phyloP scores from a whole-genome alignment of 2,888 invertebrate species.

The Drosophila mettleri region DNA sequence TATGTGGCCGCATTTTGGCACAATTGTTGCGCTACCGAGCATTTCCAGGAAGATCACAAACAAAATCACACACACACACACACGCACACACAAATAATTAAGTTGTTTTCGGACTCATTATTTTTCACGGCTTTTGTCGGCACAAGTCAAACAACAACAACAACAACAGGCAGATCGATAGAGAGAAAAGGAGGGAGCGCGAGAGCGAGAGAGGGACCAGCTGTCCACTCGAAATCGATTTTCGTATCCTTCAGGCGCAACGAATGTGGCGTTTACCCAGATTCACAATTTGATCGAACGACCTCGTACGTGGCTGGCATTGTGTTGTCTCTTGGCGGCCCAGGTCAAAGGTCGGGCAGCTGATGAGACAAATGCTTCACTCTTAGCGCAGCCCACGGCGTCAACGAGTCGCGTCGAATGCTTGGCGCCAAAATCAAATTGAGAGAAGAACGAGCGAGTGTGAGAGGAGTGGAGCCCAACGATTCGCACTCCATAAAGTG shows the following conservation, averaged over 20 bases:
- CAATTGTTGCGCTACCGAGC: slow-evolving; percentile 71
- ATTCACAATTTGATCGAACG: slow-evolving; percentile 56
- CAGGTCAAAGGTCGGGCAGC: slow-evolving; percentile 71
- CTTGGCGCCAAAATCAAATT: slow-evolving; percentile 69
- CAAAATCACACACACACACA: slow-evolving; percentile 16
- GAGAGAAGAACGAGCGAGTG: background rate
- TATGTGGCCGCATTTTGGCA: slow-evolving; percentile 72
- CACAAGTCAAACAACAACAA: slow-evolving; percentile 73
- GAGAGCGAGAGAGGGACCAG: slow-evolving; percentile 24
- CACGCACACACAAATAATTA: slow-evolving; percentile 69
- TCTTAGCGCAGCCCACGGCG: slow-evolving; percentile 39
- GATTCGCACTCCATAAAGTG: slow-evolving; percentile 81
- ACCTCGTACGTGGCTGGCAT: slow-evolving; percentile 61
- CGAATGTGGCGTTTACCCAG: slow-evolving; percentile 65
- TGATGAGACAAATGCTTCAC: slow-evolving; percentile 36
- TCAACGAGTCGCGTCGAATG: slow-evolving; percentile 61
- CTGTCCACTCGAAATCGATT: slow-evolving; percentile 72
- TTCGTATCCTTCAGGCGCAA: slow-evolving; percentile 61
- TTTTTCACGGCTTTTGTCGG: slow-evolving; percentile 78
- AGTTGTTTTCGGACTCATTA: slow-evolving; percentile 74
- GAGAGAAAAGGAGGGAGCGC: background rate
- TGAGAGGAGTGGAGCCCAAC: slow-evolving; percentile 11
- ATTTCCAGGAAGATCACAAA: slow-evolving; percentile 60
- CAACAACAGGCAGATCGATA: slow-evolving; percentile 12
- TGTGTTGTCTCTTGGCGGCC: slow-evolving; percentile 50